phyloP scores from a whole-genome alignment of 1,140 invertebrate genomes.

The Bathynomus jamesi region DNA sequence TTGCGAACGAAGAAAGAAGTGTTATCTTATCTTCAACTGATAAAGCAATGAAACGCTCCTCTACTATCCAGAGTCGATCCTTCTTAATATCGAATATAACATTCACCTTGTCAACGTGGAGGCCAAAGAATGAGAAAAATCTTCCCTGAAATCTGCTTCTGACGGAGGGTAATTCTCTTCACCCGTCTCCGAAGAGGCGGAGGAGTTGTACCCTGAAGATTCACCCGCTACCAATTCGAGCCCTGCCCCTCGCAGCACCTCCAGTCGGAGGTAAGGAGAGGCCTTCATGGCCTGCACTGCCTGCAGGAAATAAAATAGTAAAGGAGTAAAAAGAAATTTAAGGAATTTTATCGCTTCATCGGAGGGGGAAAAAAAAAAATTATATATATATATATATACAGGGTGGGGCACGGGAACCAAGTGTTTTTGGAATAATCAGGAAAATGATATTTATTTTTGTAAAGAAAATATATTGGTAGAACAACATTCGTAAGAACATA shows the following conservation, averaged over 20 bases:
- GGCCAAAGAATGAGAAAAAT: background rate
- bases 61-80: too few species aligned
- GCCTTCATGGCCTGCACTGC: conserved; percentile 69
- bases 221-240: conserved; percentile 63
- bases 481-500: too few species aligned
- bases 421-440: too few species aligned
- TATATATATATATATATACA: conserved; percentile 1
- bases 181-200: conserved; percentile 13
- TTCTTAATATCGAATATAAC: too few species aligned
- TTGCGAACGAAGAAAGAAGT: too few species aligned
- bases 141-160: background rate
- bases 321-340: background rate
- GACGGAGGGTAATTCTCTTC: conserved; percentile 1
- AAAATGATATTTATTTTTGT: too few species aligned
- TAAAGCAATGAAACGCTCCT: too few species aligned
- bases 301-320: too few species aligned
- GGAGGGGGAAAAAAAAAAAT: background rate
- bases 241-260: conserved; percentile 62
- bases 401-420: too few species aligned
- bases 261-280: conserved; percentile 60
- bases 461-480: too few species aligned
- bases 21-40: too few species aligned
- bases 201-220: conserved; percentile 60
- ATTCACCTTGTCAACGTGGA: background rate
- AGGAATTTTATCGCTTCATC: background rate